Percentiles rank a stretch among this genome's conserved stretches.
phyloP scores from a whole-genome alignment of 2,797 vertebrate species.

The Cirrhinus molitorella region DNA sequence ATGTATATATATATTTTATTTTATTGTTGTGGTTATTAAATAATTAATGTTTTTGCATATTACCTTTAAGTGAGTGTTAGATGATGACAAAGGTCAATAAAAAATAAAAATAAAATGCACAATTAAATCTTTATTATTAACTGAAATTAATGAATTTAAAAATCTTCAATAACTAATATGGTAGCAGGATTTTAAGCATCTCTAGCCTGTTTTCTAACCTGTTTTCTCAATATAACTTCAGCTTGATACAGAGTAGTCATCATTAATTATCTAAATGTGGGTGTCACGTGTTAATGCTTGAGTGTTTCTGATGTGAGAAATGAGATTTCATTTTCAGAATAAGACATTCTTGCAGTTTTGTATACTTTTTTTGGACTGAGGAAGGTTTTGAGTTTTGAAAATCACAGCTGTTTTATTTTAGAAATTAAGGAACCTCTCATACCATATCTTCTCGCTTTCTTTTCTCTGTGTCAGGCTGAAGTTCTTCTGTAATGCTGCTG shows the following conservation, averaged over 20 bases:
- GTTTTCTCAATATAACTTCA: neutral
- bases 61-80: neutral
- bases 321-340: neutral
- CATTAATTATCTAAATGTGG: neutral
- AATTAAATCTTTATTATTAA: neutral
- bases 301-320: neutral
- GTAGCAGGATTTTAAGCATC: neutral
- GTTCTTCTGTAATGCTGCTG: constrained; percentile 61
- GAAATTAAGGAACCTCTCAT: neutral
- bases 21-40: neutral
- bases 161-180: neutral
- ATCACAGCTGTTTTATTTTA: neutral
- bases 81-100: neutral
- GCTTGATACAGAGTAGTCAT: neutral
- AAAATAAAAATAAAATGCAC: neutral
- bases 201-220: neutral
- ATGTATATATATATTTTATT: neutral
- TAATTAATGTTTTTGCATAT: neutral
- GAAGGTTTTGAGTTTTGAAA: neutral
- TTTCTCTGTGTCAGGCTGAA: constrained; percentile 51
- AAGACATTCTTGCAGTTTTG: neutral
- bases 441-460: neutral
- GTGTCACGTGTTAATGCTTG: neutral
- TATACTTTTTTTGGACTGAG: neutral
- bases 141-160: neutral